phyloP scores from a whole-genome alignment of 2,797 vertebrate species.

The Limosa lapponica region DNA sequence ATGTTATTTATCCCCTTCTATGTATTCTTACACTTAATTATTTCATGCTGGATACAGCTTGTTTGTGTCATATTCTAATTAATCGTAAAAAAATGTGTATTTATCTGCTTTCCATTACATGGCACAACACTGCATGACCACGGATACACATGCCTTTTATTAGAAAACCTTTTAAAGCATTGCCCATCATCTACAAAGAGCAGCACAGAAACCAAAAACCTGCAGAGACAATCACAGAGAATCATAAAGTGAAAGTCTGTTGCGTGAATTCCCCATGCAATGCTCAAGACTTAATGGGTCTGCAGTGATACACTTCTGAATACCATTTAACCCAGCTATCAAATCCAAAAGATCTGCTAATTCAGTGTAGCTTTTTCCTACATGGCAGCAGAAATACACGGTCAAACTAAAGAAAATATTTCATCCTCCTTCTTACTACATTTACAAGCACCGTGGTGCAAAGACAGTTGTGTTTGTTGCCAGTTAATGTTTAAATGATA shows the following conservation, averaged over 20 bases:
- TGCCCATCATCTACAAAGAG: background rate
- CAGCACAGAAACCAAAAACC: background rate
- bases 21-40: background rate
- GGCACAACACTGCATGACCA: background rate
- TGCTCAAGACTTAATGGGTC: background rate
- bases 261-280: background rate
- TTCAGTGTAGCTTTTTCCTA: background rate
- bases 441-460: background rate
- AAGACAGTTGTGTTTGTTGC: background rate
- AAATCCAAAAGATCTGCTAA: background rate
- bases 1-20: background rate
- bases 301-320: background rate
- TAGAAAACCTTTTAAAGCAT: slow-evolving; percentile 12
- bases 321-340: background rate
- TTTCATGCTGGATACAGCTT: background rate
- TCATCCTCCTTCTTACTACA: background rate
- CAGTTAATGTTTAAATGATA: background rate
- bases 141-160: background rate
- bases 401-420: background rate
- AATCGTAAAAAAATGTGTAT: background rate
- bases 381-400: background rate
- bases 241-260: background rate
- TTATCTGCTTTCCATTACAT: background rate
- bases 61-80: background rate
- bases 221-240: background rate